phyloP scores from a whole-genome alignment of 2,888 invertebrate genomes.

The Drosophila fulvimacula region DNA sequence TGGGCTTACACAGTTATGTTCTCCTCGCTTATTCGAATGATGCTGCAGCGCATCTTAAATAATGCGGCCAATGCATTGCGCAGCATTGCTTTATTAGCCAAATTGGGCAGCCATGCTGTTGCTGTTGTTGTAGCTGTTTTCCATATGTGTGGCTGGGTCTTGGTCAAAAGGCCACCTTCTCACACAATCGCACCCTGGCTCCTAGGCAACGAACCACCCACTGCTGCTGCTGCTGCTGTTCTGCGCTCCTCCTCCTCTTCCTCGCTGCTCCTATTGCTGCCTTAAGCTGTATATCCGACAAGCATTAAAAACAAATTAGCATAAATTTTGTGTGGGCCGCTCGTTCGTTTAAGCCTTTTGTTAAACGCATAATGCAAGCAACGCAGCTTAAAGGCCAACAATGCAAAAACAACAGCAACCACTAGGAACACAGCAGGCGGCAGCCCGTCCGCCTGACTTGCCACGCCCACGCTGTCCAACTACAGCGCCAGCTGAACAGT shows the following conservation, averaged over 20 bases:
- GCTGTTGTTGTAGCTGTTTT: slow-evolving; percentile 2
- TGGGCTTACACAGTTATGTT: background rate
- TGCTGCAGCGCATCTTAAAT: slow-evolving; percentile 10
- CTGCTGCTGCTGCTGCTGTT: no score
- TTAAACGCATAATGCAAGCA: slow-evolving; percentile 50
- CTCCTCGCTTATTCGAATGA: slow-evolving; percentile 20
- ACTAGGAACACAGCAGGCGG: background rate
- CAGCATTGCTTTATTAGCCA: slow-evolving; percentile 19
- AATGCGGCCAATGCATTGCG: slow-evolving; percentile 18
- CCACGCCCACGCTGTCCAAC: background rate
- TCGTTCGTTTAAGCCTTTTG: slow-evolving; percentile 38
- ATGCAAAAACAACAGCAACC: slow-evolving; percentile 3
- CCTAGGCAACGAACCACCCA: background rate
- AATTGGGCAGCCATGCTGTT: slow-evolving; percentile 9
- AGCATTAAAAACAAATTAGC: slow-evolving; percentile 71
- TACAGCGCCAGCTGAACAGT: background rate
- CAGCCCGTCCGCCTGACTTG: no score
- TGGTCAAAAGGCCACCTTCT: background rate
- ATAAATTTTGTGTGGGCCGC: slow-evolving; percentile 38
- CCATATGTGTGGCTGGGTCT: slow-evolving; percentile 3
- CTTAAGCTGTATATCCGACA: slow-evolving; percentile 20
- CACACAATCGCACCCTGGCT: background rate
- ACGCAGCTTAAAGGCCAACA: slow-evolving; percentile 30
- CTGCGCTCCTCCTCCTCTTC: no score
- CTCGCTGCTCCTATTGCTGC: background rate